Evolutionary conservation across 2,113 vertebrate species (phyloP), one percentile per base, ranked within the genome.

Genomic region (Melanotaenia duboulayi): DNA sequence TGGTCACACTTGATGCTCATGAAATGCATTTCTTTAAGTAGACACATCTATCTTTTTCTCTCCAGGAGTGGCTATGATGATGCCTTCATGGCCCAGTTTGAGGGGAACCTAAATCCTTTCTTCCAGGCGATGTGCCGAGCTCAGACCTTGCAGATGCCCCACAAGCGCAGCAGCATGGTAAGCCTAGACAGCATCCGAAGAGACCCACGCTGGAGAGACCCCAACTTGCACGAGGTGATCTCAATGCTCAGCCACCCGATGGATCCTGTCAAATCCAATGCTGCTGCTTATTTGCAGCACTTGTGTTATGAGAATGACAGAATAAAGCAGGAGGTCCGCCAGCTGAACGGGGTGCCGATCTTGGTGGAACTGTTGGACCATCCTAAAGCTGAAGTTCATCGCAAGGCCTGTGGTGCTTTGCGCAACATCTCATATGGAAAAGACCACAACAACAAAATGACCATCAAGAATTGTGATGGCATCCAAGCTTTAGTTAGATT

Each of bases 271-370:
- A 98, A 98, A 83, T 97, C 98, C 0, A 99, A 99, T 0, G 98
- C 98, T 0, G 98, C 98, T 0, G 97, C 98, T 62, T 99, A 99
- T 62, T 92, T 99, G 7, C 98, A 99, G 90, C 98, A 99, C 89
- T 95, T 99, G 60, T 99, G 97, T 89, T 99, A 98, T 0, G 97
- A 98, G 90, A 99, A 98, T 0, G 97, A 99, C 74, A 95, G 95
- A 17, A 91, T 98, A 66, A 99, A 99, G 75, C 96, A 96, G 73
- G 97, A 98, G 0, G 96, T 99, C 17, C 92, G 97, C 56, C 96
- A 98, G 83, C 94, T 98, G 10, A 94, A 95, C 14, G 97, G 97
- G 0, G 95, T 99, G 46, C 97, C 97, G 0, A 93, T 96, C 32
- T 86, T 99, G 40, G 97, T 98, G 86, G 95, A 94, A 0, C 87